phyloP scores from a whole-genome alignment of 2,113 vertebrate genomes.

The Mellivora capensis region DNA sequence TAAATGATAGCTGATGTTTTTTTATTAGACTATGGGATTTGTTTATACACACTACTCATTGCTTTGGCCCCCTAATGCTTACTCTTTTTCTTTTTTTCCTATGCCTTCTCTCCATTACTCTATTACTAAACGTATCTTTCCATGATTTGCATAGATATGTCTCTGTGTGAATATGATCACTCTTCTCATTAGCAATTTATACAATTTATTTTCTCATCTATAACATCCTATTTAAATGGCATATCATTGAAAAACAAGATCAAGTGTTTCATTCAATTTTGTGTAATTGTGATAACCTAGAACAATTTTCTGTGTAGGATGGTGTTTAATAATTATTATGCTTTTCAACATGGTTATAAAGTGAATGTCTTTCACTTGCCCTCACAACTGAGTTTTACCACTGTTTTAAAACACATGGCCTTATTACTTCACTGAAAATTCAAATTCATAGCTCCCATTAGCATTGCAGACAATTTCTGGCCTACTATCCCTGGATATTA shows the following conservation, averaged over 20 bases:
- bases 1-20: background rate
- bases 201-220: background rate
- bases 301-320: background rate
- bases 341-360: background rate
- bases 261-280: background rate
- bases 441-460: slow-evolving; percentile 58
- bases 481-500: slow-evolving; percentile 57
- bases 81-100: background rate
- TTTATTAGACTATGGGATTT: background rate
- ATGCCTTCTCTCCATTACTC: background rate
- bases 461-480: slow-evolving; percentile 46
- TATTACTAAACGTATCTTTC: background rate
- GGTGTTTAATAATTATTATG: background rate
- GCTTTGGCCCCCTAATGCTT: background rate
- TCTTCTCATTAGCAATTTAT: background rate
- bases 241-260: background rate
- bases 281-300: background rate
- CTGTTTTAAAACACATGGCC: slow-evolving; percentile 41
- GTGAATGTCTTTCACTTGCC: slow-evolving; percentile 40
- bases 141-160: background rate
- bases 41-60: background rate
- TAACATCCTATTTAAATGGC: background rate
- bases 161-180: background rate
- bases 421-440: slow-evolving; percentile 55
- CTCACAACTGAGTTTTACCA: slow-evolving; percentile 11